A percentile compares a stretch with the other conserved stretches of the same genome.
Conservation (phyloP, 2,888 invertebrate genomes). For the Drosophila anomalata region DNA sequence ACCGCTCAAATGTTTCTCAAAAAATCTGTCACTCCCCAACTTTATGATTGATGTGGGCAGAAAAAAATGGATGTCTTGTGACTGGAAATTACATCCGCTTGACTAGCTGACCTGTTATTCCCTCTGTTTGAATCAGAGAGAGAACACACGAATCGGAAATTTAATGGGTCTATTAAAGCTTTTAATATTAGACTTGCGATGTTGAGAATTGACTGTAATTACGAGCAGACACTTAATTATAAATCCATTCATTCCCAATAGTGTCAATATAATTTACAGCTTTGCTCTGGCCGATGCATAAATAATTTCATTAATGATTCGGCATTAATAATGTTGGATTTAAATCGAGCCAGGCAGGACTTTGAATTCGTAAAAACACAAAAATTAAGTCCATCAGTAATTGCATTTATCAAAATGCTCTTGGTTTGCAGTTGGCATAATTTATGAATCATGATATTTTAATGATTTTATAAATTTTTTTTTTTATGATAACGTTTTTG, state of each 20-base stretch:
- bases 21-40: slow-evolving; percentile 20
- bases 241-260: slow-evolving; percentile 34
- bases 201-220: slow-evolving; percentile 37
- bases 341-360: slow-evolving; percentile 1
- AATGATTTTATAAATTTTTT: neutral
- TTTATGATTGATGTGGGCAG: slow-evolving; percentile 32
- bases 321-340: slow-evolving; percentile 32
- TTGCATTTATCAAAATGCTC: neutral
- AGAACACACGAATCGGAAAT: slow-evolving; percentile 9
- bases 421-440: neutral
- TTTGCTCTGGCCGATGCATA: slow-evolving; percentile 37
- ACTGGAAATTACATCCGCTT: slow-evolving; percentile 22
- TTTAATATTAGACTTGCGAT: slow-evolving; percentile 27
- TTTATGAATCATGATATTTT: neutral
- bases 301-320: slow-evolving; percentile 58
- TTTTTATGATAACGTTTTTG: neutral
- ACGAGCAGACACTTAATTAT: slow-evolving; percentile 33
- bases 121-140: neutral
- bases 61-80: slow-evolving; percentile 19
- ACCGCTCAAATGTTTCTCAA: slow-evolving; percentile 17
- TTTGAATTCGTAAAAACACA: slow-evolving; percentile 16
- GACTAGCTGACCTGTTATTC: slow-evolving; percentile 23
- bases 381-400: slow-evolving; percentile 2
- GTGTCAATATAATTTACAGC: slow-evolving; percentile 50
- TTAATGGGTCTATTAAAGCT: slow-evolving; percentile 19